phyloP scores from a whole-genome alignment of 1,140 invertebrate genomes.

The Anadara kagoshimensis region DNA sequence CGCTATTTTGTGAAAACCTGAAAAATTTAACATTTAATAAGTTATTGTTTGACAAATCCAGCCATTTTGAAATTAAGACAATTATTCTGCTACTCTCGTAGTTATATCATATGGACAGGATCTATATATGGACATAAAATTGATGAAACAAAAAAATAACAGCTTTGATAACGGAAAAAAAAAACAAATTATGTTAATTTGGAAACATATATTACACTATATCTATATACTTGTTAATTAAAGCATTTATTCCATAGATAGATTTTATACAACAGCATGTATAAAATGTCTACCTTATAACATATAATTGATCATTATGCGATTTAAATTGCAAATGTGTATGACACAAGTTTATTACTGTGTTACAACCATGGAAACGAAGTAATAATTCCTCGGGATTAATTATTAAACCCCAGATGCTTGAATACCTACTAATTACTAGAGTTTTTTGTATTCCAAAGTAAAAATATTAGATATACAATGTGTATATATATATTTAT shows the following conservation, averaged over 20 bases:
- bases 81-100: background rate
- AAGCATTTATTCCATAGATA: background rate
- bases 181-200: too few relatives aligned
- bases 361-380: constrained; percentile 36
- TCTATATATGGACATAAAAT: too few relatives aligned
- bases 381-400: constrained; percentile 38
- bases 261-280: background rate
- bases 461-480: too few relatives aligned
- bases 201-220: too few relatives aligned
- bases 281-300: constrained; percentile 5
- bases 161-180: too few relatives aligned
- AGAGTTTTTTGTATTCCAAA: background rate
- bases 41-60: constrained; percentile 8
- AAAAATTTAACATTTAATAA: constrained; percentile 21
- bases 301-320: constrained; percentile 35
- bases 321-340: constrained; percentile 42
- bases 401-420: constrained; percentile 47
- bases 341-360: constrained; percentile 23
- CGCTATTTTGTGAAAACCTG: constrained; percentile 8
- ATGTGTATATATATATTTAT: too few relatives aligned
- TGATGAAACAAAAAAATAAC: too few relatives aligned
- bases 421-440: constrained; percentile 37
- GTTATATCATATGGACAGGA: too few relatives aligned
- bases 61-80: constrained; percentile 15
- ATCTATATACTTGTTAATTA: background rate